phyloP scores from a whole-genome alignment of 2,888 invertebrate species.

The Tetranychus piercei region DNA sequence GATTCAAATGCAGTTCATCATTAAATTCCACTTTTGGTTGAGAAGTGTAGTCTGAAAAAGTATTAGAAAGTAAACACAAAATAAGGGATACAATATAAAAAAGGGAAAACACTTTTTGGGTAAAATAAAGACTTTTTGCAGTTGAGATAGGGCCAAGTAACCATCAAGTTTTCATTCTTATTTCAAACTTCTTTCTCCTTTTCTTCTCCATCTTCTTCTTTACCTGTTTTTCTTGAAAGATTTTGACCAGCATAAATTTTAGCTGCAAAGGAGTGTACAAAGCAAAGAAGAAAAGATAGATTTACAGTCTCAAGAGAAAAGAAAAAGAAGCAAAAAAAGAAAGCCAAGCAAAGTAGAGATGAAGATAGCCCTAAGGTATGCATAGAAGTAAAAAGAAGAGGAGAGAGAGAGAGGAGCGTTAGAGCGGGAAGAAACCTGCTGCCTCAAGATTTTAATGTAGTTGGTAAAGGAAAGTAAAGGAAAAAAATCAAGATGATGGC shows the following conservation, averaged over 20 bases:
- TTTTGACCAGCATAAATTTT: neutral
- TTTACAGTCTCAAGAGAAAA: neutral
- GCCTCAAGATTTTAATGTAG: neutral
- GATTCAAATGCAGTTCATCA: too few species aligned
- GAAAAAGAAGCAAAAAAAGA: neutral
- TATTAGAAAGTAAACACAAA: too few species aligned
- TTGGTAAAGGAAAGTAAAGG: neutral
- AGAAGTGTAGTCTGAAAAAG: too few species aligned
- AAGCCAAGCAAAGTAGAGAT: neutral
- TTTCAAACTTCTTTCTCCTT: neutral
- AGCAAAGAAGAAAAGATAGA: neutral
- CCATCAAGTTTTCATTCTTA: neutral
- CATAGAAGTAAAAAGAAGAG: constrained; percentile 4
- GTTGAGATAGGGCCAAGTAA: neutral
- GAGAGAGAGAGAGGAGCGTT: constrained; percentile 16
- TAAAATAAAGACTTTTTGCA: neutral
- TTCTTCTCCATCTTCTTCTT: neutral
- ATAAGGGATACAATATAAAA: too few species aligned
- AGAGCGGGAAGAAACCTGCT: neutral
- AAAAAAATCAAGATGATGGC: neutral
- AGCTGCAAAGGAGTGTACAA: neutral
- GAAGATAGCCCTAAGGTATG: neutral
- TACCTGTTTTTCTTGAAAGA: neutral
- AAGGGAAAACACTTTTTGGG: neutral
- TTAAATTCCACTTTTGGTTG: too few species aligned